Percentiles rank a stretch among this genome's conserved stretches.
Conservation (phyloP, 1,140 invertebrate genomes). For the Dendrolimus punctatus region DNA sequence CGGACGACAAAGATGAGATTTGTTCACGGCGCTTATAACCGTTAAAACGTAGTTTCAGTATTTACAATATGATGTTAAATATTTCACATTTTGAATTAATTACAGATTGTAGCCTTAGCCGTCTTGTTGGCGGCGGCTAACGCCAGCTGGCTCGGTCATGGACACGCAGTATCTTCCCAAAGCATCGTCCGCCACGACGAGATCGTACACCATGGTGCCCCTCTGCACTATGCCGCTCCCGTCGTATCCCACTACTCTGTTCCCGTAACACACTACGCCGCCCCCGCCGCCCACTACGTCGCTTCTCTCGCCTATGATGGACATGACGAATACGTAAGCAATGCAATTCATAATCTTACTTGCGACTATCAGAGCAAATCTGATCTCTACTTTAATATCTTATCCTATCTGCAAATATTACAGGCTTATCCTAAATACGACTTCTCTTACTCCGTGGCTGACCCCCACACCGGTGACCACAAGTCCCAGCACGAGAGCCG, state of each 20-base stretch:
- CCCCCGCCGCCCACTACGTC: slow-evolving; percentile 34
- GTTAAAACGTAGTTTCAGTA: no score
- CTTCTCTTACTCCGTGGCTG: slow-evolving; percentile 68
- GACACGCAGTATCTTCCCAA: slow-evolving; percentile 53
- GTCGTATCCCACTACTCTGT: slow-evolving; percentile 29
- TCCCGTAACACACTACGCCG: slow-evolving; percentile 24
- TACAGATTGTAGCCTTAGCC: slow-evolving; percentile 33
- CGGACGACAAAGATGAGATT: no score
- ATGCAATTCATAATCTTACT: background rate
- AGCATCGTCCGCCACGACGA: slow-evolving; percentile 54
- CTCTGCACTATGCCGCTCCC: slow-evolving; percentile 32
- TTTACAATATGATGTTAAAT: slow-evolving; percentile 2
- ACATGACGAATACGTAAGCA: slow-evolving; percentile 46
- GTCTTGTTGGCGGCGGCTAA: slow-evolving; percentile 38
- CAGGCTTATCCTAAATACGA: slow-evolving; percentile 55
- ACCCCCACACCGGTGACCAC: slow-evolving; percentile 52
- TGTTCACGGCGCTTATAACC: no score
- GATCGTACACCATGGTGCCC: slow-evolving; percentile 26
- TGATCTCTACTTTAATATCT: background rate
- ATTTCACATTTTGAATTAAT: slow-evolving; percentile 5
- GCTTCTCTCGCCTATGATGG: slow-evolving; percentile 28
- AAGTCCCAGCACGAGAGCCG: slow-evolving; percentile 47
- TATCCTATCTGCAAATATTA: background rate
- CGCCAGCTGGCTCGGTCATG: slow-evolving; percentile 30
- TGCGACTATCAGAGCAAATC: background rate